Evolutionary conservation across 2,888 invertebrate genomes (phyloP).

Genomic region (Erpobdella octoculata): DNA sequence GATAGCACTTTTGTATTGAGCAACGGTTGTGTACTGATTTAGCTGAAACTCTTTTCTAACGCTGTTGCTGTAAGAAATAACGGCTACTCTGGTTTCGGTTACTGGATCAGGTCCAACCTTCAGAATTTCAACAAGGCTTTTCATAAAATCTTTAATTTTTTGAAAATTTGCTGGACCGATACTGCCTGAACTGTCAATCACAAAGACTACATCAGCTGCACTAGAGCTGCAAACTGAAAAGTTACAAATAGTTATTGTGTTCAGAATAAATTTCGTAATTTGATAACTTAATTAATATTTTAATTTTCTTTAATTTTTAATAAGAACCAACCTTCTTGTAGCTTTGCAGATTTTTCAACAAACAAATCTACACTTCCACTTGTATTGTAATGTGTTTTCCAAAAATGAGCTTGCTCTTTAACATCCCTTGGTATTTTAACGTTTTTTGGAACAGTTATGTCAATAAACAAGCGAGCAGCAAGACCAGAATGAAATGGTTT

Average conservation of each 20-base stretch:
- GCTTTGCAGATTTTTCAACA: not conserved
- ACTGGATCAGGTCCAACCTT: conserved; percentile 13
- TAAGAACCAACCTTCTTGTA: not conserved
- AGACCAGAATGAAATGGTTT: conserved; percentile 17
- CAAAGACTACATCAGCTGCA: conserved; percentile 2
- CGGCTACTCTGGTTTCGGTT: not conserved
- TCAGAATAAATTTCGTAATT: no score
- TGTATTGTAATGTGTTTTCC: not conserved
- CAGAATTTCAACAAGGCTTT: not conserved
- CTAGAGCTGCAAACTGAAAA: not conserved
- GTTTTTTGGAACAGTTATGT: not conserved
- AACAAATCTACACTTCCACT: not conserved
- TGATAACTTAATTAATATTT: no score
- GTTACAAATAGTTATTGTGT: no score
- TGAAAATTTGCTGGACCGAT: not conserved
- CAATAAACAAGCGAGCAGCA: not conserved
- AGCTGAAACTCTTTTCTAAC: not conserved
- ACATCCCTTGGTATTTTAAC: not conserved
- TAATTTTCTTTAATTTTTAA: no score
- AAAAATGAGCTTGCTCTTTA: not conserved
- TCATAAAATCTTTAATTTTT: not conserved
- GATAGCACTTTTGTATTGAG: not conserved
- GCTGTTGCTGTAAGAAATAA: not conserved
- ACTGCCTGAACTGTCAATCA: conserved; percentile 4
- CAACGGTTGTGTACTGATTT: not conserved